Percentiles rank a stretch among this genome's conserved stretches.
phyloP scores from a whole-genome alignment of 1,140 invertebrate species.

The Plectrocnemia conspersa region DNA sequence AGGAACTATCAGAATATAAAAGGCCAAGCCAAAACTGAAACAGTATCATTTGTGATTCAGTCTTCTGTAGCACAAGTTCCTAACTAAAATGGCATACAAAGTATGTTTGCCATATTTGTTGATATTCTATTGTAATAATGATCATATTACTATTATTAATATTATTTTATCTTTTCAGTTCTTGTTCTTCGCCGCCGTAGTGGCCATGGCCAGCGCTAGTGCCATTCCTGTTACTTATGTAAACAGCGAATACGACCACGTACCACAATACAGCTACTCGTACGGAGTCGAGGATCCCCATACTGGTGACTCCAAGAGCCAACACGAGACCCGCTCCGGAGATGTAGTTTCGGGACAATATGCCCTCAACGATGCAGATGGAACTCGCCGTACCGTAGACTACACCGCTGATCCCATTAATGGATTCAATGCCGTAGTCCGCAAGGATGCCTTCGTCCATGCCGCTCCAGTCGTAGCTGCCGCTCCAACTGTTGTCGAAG shows the following conservation, averaged over 20 bases:
- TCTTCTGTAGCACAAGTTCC: slow-evolving; percentile 11
- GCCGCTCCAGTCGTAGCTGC: slow-evolving; percentile 11
- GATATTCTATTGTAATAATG: too few relatives aligned
- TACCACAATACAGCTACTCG: slow-evolving; percentile 57
- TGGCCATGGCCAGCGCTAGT: slow-evolving; percentile 34
- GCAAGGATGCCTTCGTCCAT: slow-evolving; percentile 29
- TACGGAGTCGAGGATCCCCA: slow-evolving; percentile 58
- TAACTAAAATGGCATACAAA: slow-evolving; percentile 26
- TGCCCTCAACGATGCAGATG: slow-evolving; percentile 56
- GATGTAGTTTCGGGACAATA: slow-evolving; percentile 58
- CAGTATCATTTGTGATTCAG: slow-evolving; percentile 19
- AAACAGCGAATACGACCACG: slow-evolving; percentile 36
- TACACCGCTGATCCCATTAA: slow-evolving; percentile 58
- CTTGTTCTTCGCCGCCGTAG: slow-evolving; percentile 37
- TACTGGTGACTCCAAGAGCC: slow-evolving; percentile 60
- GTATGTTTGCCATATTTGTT: slow-evolving; percentile 25
- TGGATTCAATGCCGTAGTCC: slow-evolving; percentile 42
- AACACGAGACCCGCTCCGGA: slow-evolving; percentile 57
- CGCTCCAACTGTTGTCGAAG: slow-evolving; percentile 11
- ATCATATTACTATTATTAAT: too few relatives aligned
- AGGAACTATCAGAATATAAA: too few relatives aligned
- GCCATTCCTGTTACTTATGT: slow-evolving; percentile 34
- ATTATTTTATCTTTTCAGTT: slow-evolving; percentile 37
- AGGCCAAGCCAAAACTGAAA: slow-evolving; percentile 1
- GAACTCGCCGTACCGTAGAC: slow-evolving; percentile 54